A percentile compares a stretch with the other conserved stretches of the same genome.
Conservation (phyloP, 2,888 invertebrate species). For the Phyto melanocephala region DNA sequence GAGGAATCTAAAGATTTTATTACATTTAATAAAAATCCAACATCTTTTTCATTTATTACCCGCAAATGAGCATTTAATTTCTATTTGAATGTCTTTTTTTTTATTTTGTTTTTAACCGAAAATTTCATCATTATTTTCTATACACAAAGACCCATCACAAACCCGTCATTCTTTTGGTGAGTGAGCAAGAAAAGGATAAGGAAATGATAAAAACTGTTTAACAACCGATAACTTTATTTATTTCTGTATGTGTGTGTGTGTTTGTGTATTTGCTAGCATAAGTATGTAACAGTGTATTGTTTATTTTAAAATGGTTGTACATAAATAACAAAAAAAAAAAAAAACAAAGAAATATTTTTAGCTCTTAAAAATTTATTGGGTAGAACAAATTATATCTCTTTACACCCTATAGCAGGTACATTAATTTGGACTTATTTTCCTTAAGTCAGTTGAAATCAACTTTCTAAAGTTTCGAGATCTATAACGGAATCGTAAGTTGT, state of each 20-base stretch:
- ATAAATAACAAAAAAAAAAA: neutral
- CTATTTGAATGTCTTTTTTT: conserved; percentile 33
- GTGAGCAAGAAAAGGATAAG: neutral
- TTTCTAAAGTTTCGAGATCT: too few relatives aligned
- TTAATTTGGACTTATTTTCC: neutral
- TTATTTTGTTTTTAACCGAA: too few relatives aligned
- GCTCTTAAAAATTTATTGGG: conserved; percentile 5
- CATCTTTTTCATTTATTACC: conserved; percentile 54
- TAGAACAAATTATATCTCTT: neutral
- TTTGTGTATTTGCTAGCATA: neutral
- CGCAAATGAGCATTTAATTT: conserved; percentile 64
- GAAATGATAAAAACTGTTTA: neutral
- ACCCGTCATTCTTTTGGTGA: neutral
- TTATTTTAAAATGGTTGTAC: neutral
- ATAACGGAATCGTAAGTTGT: too few relatives aligned
- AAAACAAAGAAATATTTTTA: neutral
- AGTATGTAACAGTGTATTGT: neutral
- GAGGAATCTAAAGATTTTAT: conserved; percentile 10
- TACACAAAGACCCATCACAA: neutral
- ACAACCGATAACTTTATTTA: conserved; percentile 25
- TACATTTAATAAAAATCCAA: conserved; percentile 22
- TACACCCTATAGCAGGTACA: neutral
- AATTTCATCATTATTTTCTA: neutral
- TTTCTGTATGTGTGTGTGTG: neutral
- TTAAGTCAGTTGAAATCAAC: too few relatives aligned